These are phyloP conservation scores for Camponotus floridanus DNA, from an alignment of 1,140 invertebrate genomes.

Conservation along the genomic window DNA sequence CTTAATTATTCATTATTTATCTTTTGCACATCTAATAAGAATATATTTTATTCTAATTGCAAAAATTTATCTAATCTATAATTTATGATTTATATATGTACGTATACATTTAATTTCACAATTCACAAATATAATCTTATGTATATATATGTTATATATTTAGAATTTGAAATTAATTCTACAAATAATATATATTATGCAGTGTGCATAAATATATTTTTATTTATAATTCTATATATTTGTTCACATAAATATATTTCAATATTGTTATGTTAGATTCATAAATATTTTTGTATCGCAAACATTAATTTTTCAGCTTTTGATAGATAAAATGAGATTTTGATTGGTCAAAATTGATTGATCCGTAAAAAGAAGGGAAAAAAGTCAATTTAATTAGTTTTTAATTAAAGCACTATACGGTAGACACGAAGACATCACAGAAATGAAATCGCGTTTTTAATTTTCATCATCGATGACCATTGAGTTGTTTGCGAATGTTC, in stretches of 20 bases:
- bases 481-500: neutral
- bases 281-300: neutral
- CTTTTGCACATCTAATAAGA: neutral
- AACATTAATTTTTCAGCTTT: neutral
- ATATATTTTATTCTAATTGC: neutral
- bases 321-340: neutral
- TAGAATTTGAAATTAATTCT: conserved; percentile 1
- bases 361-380: conserved; percentile 7
- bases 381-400: conserved; percentile 46
- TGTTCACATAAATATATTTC: neutral
- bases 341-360: conserved; percentile 11
- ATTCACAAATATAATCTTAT: neutral
- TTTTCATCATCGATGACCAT: neutral
- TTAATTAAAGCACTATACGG: conserved; percentile 41
- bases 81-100: neutral
- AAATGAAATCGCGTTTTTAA: conserved; percentile 23
- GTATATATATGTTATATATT: neutral
- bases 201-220: too few species aligned
- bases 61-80: conserved; percentile 14
- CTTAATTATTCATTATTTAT: conserved; percentile 34
- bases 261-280: neutral
- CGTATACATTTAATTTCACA: neutral
- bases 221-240: neutral
- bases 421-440: neutral
- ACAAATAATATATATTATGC: too few species aligned